Conservation (phyloP, 1,140 invertebrate genomes). For the Euura saliciscinereae region DNA sequence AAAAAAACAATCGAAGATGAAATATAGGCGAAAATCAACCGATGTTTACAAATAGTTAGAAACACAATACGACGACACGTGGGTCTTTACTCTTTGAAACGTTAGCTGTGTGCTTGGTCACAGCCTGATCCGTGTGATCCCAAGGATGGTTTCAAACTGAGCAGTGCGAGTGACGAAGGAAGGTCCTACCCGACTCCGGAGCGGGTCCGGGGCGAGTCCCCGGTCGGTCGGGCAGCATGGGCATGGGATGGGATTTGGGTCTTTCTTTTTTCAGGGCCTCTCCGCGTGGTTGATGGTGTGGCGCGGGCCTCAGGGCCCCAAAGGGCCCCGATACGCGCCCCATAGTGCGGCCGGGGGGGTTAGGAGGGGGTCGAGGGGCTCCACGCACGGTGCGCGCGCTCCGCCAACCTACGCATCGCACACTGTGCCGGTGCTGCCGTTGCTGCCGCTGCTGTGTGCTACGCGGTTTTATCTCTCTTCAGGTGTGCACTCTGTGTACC, state of each 20-base stretch:
- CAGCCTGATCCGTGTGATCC: slow-evolving; percentile 49
- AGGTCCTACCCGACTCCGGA: slow-evolving; percentile 15
- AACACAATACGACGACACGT: neutral
- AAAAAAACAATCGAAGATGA: too few species aligned
- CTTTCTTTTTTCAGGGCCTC: slow-evolving; percentile 31
- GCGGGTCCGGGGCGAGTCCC: slow-evolving; percentile 43
- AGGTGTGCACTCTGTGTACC: too few species aligned
- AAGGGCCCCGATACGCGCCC: slow-evolving; percentile 48
- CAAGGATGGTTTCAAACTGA: slow-evolving; percentile 60
- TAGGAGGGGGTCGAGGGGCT: slow-evolving; percentile 25
- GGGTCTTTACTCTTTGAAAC: neutral
- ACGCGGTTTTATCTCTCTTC: too few species aligned
- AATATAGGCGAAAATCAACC: too few species aligned
- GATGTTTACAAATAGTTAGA: neutral
- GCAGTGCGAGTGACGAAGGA: slow-evolving; percentile 33
- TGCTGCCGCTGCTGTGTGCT: too few species aligned
- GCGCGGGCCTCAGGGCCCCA: slow-evolving; percentile 48
- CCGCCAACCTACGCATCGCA: slow-evolving; percentile 2
- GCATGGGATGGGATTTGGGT: slow-evolving; percentile 54
- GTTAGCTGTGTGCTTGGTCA: slow-evolving; percentile 13
- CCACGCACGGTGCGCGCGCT: slow-evolving; percentile 1
- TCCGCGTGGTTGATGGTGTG: slow-evolving; percentile 44
- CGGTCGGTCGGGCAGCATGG: slow-evolving; percentile 23
- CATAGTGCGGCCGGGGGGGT: slow-evolving; percentile 20
- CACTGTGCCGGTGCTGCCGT: neutral